Percentiles rank a stretch among this genome's conserved stretches.
phyloP scores from a whole-genome alignment of 1,140 invertebrate species.

The Papilio dardanus region DNA sequence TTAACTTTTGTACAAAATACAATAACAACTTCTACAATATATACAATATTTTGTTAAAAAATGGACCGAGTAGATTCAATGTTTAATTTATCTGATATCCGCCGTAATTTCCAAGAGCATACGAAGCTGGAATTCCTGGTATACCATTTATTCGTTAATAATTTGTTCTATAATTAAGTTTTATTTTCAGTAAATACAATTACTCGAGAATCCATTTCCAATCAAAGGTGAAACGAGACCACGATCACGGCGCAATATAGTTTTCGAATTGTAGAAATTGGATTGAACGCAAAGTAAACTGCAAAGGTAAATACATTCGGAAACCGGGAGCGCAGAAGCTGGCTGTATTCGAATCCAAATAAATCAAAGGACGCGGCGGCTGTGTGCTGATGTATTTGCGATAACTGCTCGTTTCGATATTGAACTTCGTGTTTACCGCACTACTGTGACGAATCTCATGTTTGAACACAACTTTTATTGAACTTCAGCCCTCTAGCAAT shows the following conservation, averaged over 20 bases:
- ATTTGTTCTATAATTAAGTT: background rate
- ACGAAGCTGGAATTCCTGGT: no score
- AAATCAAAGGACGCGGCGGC: background rate
- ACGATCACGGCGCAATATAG: background rate
- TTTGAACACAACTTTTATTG: background rate
- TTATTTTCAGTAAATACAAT: background rate
- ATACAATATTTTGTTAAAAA: background rate
- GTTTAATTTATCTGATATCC: background rate
- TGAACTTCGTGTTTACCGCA: background rate
- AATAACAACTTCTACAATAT: background rate
- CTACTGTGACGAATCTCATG: background rate
- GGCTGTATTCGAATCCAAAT: constrained; percentile 5
- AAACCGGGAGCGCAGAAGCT: background rate
- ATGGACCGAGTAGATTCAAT: background rate
- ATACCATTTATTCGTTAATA: no score
- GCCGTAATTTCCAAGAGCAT: background rate
- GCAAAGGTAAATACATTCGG: constrained; percentile 16
- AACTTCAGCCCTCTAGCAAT: background rate
- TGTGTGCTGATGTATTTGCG: constrained; percentile 1
- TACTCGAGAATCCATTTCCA: background rate
- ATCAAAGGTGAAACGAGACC: constrained; percentile 6
- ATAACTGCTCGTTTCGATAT: background rate
- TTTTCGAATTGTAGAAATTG: constrained; percentile 4
- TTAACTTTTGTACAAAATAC: constrained; percentile 1
- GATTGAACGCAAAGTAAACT: constrained; percentile 18